Percentiles rank a stretch among this genome's conserved stretches.
phyloP scores from a whole-genome alignment of 2,888 invertebrate species.

The Leptopilina myrica region DNA sequence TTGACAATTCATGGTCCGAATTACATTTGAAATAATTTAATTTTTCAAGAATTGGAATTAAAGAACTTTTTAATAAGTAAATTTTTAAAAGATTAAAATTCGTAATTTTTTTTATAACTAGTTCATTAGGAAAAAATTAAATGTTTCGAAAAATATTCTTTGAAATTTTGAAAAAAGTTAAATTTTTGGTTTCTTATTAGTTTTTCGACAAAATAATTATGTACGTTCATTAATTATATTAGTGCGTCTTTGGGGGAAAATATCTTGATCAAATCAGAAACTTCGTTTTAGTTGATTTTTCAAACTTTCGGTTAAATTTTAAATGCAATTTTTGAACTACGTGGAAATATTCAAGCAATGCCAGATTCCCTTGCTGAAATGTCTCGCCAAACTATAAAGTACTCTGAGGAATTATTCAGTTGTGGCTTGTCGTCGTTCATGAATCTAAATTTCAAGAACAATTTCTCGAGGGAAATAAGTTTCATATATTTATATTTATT shows the following conservation, averaged over 20 bases:
- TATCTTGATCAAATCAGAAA: no score
- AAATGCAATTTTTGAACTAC: not conserved
- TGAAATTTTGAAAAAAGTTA: no score
- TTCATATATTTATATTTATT: conserved; percentile 20
- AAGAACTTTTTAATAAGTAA: no score
- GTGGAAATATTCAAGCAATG: conserved; percentile 42
- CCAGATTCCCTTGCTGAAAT: conserved; percentile 52
- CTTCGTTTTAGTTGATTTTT: not conserved
- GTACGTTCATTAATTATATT: not conserved
- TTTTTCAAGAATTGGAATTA: no score
- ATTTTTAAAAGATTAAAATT: no score
- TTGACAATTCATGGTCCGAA: no score
- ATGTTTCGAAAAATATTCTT: no score
- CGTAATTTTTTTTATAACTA: no score
- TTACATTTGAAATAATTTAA: no score
- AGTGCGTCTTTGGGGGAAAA: not conserved
- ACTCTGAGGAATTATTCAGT: conserved; percentile 54
- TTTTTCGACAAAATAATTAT: no score
- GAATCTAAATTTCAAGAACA: conserved; percentile 54
- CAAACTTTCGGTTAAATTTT: not conserved
- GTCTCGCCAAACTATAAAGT: conserved; percentile 50
- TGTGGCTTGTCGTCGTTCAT: conserved; percentile 47
- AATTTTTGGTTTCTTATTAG: no score
- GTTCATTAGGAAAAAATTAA: no score
- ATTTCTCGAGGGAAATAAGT: conserved; percentile 40